These are phyloP conservation scores for Galerucella pusilla DNA, from an alignment of 2,888 invertebrate genomes.

Conservation along the genomic window DNA sequence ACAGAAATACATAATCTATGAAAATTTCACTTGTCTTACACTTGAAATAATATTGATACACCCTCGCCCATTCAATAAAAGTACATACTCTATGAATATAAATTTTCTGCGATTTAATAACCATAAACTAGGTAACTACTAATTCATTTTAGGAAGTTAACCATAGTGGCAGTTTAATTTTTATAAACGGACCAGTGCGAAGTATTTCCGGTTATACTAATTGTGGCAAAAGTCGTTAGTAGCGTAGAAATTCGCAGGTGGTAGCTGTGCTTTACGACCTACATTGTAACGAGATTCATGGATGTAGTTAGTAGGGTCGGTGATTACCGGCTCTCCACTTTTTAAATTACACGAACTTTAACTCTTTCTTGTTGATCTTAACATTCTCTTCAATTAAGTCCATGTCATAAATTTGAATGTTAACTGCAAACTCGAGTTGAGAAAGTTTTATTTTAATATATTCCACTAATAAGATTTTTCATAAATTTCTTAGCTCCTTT, in stretches of 20 bases:
- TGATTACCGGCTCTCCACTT: background rate
- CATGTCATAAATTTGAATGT: no score
- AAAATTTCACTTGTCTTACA: no score
- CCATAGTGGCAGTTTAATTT: conserved; percentile 14
- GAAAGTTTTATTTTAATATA: no score
- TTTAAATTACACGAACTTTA: background rate
- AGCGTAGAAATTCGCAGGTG: background rate
- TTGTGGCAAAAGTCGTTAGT: conserved; percentile 12
- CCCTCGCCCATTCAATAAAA: no score
- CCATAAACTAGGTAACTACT: conserved; percentile 3
- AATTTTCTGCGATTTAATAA: background rate
- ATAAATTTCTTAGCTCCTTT: no score
- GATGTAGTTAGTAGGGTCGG: background rate
- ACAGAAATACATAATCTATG: no score
- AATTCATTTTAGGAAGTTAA: conserved; percentile 4
- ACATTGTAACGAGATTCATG: conserved; percentile 6
- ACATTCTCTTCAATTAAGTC: background rate
- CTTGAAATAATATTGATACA: no score
- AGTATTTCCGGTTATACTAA: conserved; percentile 10
- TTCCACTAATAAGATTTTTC: no score
- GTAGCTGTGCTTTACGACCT: conserved; percentile 3
- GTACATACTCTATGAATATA: no score
- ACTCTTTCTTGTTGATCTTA: background rate
- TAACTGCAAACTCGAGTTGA: no score
- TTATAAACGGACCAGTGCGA: conserved; percentile 13